A percentile compares a stretch with the other conserved stretches of the same genome.
phyloP scores from a whole-genome alignment of 64 coral and sea anemone species.

The Stichodactyla helianthus region DNA sequence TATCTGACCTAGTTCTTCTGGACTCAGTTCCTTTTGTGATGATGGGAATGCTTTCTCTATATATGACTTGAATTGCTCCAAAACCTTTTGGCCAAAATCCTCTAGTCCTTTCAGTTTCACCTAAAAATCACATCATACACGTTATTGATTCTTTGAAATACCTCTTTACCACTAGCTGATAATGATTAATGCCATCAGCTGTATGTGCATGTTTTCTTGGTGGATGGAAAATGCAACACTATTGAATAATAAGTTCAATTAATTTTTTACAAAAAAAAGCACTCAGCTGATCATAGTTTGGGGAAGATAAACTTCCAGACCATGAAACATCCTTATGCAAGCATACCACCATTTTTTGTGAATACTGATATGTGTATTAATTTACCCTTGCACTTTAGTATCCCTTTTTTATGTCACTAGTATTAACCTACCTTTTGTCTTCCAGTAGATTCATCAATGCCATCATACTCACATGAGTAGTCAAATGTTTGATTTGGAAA shows the following conservation, averaged over 20 bases:
- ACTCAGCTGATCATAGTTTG: too few relatives aligned
- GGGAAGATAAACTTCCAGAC: too few relatives aligned
- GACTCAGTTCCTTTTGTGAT: slow-evolving; percentile 25
- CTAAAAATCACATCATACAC: slow-evolving; percentile 7
- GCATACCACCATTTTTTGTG: too few relatives aligned
- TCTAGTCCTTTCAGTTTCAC: slow-evolving; percentile 75
- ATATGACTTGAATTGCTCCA: slow-evolving; percentile 61
- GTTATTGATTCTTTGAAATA: not conserved
- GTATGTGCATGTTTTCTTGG: not conserved
- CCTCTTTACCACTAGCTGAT: not conserved
- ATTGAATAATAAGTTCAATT: too few relatives aligned
- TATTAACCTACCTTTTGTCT: slow-evolving; percentile 52
- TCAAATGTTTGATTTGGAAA: slow-evolving; percentile 76
- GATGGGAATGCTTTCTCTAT: slow-evolving; percentile 57
- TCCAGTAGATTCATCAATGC: slow-evolving; percentile 59
- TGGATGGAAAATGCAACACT: not conserved
- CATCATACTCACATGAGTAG: slow-evolving; percentile 61
- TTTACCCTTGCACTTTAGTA: too few relatives aligned
- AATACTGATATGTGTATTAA: too few relatives aligned
- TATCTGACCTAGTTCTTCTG: slow-evolving; percentile 58
- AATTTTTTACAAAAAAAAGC: too few relatives aligned
- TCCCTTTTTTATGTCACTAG: too few relatives aligned
- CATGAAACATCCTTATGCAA: too few relatives aligned
- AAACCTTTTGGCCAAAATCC: slow-evolving; percentile 45
- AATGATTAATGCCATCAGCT: too few relatives aligned